A percentile compares a stretch with the other conserved stretches of the same genome.
These are phyloP conservation scores for Holotrichia oblita DNA, from an alignment of 1,140 invertebrate genomes.

Conservation along the genomic window DNA sequence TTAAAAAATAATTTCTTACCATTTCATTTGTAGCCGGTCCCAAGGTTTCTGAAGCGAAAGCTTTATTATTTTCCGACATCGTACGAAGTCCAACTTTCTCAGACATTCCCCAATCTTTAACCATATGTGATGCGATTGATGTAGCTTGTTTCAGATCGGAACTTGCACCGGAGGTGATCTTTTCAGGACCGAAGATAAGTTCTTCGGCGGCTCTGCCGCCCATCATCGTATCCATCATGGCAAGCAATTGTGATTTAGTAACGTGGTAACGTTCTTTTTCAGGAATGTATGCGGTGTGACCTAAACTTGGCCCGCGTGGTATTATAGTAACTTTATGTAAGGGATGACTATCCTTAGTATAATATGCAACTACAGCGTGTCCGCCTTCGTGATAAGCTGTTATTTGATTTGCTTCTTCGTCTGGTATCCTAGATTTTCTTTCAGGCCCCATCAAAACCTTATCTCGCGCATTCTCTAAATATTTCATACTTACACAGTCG, in stretches of 20 bases:
- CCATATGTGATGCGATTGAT: conserved; percentile 91
- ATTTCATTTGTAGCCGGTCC: conserved; percentile 85
- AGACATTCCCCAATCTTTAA: conserved; percentile 97
- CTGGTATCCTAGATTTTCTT: conserved; percentile 85
- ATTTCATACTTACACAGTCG: conserved; percentile 86
- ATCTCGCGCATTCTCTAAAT: conserved; percentile 93
- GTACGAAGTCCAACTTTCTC: conserved; percentile 92
- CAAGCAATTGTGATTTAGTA: conserved; percentile 90
- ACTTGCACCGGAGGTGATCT: conserved; percentile 91
- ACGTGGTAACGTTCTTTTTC: conserved; percentile 90
- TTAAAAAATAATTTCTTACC: conserved; percentile 53
- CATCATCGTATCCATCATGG: conserved; percentile 96
- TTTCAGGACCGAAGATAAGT: conserved; percentile 92
- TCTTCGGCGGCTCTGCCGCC: conserved; percentile 98
- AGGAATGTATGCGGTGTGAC: conserved; percentile 90
- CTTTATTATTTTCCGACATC: conserved; percentile 63
- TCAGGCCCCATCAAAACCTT: conserved; percentile 98
- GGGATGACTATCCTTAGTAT: conserved; percentile 84
- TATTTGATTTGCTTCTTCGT: conserved; percentile 91
- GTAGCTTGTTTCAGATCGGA: conserved; percentile 86
- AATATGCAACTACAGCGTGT: conserved; percentile 94
- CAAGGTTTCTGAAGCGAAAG: conserved; percentile 73
- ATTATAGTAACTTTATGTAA: conserved; percentile 97
- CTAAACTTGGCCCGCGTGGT: conserved; percentile 86
- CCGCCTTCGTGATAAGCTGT: conserved; percentile 99